These are phyloP conservation scores for Nerophis ophidion DNA, from an alignment of 2,113 vertebrate species.

Conservation along the genomic window DNA sequence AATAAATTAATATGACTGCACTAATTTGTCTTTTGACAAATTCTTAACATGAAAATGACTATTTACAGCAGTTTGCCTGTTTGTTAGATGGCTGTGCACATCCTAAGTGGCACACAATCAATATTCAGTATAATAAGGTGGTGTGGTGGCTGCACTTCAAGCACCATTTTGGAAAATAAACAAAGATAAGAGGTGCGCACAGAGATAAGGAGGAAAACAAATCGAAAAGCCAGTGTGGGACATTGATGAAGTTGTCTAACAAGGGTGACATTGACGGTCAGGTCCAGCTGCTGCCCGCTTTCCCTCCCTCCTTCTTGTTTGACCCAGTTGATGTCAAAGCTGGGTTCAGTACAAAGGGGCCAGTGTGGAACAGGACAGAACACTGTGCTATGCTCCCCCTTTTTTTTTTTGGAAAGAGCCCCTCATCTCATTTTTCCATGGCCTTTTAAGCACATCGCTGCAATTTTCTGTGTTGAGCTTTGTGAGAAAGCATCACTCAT, in stretches of 20 bases:
- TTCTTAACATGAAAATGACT: too few relatives aligned
- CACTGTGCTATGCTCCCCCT: constrained; percentile 28
- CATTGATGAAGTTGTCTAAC: constrained; percentile 70
- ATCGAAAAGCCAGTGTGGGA: constrained; percentile 48
- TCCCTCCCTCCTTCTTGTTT: constrained; percentile 58
- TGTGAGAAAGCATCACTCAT: background rate
- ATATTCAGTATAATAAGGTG: too few relatives aligned
- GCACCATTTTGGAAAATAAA: background rate
- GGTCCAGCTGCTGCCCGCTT: constrained; percentile 64
- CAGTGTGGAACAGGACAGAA: constrained; percentile 64
- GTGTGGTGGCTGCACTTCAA: too few relatives aligned
- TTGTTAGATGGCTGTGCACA: background rate
- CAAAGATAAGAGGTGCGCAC: constrained; percentile 28
- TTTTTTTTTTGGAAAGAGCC: constrained; percentile 29
- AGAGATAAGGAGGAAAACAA: constrained; percentile 47
- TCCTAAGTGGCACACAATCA: background rate
- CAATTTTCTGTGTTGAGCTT: background rate
- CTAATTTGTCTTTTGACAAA: too few relatives aligned
- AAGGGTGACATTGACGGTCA: constrained; percentile 71
- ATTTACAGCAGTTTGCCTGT: too few relatives aligned
- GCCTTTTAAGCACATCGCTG: constrained; percentile 24
- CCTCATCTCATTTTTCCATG: constrained; percentile 33
- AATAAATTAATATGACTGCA: too few relatives aligned
- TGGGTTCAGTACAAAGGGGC: constrained; percentile 58
- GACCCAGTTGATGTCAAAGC: constrained; percentile 73